Percentiles rank a stretch among this genome's conserved stretches.
These are phyloP conservation scores for Cremastinae sp. DNA, from an alignment of 2,888 invertebrate genomes.

Conservation along the genomic window DNA sequence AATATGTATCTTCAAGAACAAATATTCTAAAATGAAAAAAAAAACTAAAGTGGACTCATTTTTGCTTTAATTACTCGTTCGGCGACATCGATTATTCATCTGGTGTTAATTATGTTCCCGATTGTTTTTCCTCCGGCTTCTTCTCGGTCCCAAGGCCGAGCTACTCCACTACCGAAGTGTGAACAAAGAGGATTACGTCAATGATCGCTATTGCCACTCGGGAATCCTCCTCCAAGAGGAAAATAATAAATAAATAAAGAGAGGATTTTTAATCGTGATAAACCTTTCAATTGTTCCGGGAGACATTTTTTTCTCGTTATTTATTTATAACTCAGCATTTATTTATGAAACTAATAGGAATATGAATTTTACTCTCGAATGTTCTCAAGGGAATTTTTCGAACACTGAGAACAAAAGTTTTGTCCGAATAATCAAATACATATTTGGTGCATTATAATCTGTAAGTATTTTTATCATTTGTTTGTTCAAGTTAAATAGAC, in stretches of 20 bases:
- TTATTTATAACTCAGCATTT: conserved; percentile 1
- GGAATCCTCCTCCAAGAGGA: conserved; percentile 20
- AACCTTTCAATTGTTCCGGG: conserved; percentile 41
- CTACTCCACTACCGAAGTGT: not conserved
- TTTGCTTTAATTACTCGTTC: not conserved
- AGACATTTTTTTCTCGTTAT: not conserved
- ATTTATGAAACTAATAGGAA: conserved; percentile 4
- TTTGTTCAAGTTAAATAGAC: too few species aligned
- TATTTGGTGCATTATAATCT: too few species aligned
- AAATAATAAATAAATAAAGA: conserved; percentile 21
- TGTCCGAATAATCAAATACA: too few species aligned
- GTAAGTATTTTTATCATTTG: too few species aligned
- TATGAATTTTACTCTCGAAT: not conserved
- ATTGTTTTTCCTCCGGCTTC: conserved; percentile 20
- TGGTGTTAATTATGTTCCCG: conserved; percentile 23
- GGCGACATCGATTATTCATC: conserved; percentile 19
- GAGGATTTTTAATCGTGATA: conserved; percentile 3
- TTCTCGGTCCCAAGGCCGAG: conserved; percentile 37
- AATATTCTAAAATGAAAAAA: too few species aligned
- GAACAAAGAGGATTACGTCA: conserved; percentile 52
- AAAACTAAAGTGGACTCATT: not conserved
- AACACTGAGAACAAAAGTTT: too few species aligned
- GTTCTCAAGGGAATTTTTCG: too few species aligned
- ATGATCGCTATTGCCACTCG: conserved; percentile 27
- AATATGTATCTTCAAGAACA: too few species aligned